Base-by-base conservation (phyloP, 2,888 invertebrate species). In the Conomelus anceps region DNA sequence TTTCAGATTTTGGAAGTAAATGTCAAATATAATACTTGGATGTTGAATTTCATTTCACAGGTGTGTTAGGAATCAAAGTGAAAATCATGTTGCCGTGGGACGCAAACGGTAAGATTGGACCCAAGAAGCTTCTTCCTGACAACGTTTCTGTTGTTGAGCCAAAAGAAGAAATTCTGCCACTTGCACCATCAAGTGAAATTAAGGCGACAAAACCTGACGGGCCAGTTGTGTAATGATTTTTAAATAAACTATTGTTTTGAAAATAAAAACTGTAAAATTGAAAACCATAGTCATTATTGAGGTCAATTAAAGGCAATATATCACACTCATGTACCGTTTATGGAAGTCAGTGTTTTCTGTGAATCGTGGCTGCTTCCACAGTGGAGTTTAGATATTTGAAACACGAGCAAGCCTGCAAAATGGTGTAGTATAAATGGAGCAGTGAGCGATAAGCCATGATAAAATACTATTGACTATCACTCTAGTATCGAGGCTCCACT, bases 71-170 rank as follows among this genome's bases (percentile, higher is more conserved):
- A 89, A 95, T 95, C 91, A 96, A 97, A 95, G 97, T 99, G 0
- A 99, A 99, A 94, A 99, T 99, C 94, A 99, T 99, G 99, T 96
- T 99, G 94, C 99, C 99, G 85, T 99, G 98, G 96, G 99, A 99
- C 95, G 97, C 98, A 90, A 96, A 96, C 93, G 99, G 99, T 94
- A 99, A 99, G 95, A 98, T 96, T 92, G 99, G 99, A 89, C 99
- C 99, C 91, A 99, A 98, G 95, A 97, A 97, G 93, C 99, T 99
- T 6, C 96, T 99, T 93, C 99, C 99, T 88, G 99, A 99, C 94
- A 98, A 99, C 94, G 98, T 99, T 91, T 96, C 97, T 92, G 99
- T 99, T 92, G 97, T 97, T 90, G 99, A 99, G 94, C 99, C 99
- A 89, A 99, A 99, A 94, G 99, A 99, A 92, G 99, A 99, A 94